A percentile compares a stretch with the other conserved stretches of the same genome.
phyloP scores from a whole-genome alignment of 2,888 invertebrate genomes.

The Serripes groenlandicus region DNA sequence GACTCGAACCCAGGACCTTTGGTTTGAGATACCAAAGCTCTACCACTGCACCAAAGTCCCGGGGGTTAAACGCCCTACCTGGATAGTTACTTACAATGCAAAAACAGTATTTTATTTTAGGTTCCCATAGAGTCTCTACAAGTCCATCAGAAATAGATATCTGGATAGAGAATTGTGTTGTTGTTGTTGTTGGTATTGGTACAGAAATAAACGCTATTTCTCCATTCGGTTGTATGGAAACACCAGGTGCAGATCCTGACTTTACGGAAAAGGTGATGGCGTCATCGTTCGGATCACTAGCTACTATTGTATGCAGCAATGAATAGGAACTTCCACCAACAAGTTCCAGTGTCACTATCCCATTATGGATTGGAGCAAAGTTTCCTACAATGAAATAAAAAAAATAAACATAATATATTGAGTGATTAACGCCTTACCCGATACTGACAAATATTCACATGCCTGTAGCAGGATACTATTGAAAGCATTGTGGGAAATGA shows the following conservation, averaged over 20 bases:
- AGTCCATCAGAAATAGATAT: conserved; percentile 69
- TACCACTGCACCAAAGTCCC: background rate
- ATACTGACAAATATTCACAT: too few species aligned
- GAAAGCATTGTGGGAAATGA: too few species aligned
- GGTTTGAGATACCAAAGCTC: background rate
- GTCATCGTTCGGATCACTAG: conserved; percentile 70
- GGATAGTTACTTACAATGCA: conserved; percentile 72
- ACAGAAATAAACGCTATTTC: conserved; percentile 63
- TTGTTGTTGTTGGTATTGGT: too few species aligned
- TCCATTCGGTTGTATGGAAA: conserved; percentile 49
- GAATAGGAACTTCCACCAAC: conserved; percentile 59
- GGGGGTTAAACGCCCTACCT: too few species aligned
- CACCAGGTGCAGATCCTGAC: conserved; percentile 56
- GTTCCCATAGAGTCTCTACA: conserved; percentile 60
- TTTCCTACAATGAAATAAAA: too few species aligned
- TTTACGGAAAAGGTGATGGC: conserved; percentile 54
- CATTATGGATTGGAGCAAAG: conserved; percentile 33
- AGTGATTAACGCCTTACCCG: too few species aligned
- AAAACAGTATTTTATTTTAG: conserved; percentile 69
- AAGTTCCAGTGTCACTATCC: conserved; percentile 58
- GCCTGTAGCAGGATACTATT: too few species aligned
- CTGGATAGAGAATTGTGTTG: conserved; percentile 47
- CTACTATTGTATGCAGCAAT: conserved; percentile 50
- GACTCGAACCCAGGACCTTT: background rate
- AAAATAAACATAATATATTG: too few species aligned